Percentiles rank a stretch among this genome's conserved stretches.
Evolutionary conservation across 2,888 invertebrate species (phyloP).

Genomic region (Ormyrus nitidulus): DNA sequence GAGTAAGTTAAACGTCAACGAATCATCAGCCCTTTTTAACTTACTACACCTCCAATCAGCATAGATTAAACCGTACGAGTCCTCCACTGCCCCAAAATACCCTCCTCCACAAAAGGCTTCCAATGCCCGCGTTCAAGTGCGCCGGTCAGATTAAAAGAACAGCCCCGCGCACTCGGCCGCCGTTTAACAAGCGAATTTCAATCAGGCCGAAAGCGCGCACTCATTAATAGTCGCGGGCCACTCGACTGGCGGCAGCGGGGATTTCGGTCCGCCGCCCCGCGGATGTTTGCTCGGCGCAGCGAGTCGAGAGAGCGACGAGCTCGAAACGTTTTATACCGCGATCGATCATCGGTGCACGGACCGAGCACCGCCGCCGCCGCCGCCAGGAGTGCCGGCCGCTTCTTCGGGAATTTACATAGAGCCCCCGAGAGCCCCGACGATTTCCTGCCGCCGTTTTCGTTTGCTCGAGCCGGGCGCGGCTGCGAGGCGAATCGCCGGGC

Average conservation of each 20-base stretch:
- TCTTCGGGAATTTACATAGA: slow-evolving; percentile 26
- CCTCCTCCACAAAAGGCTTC: too few relatives aligned
- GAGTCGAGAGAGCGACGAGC: slow-evolving; percentile 6
- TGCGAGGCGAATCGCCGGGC: too few relatives aligned
- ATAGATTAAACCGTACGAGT: too few relatives aligned
- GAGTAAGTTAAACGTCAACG: too few relatives aligned
- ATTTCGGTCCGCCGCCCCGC: neutral
- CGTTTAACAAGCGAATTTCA: slow-evolving; percentile 20
- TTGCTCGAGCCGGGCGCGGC: too few relatives aligned
- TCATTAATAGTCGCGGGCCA: slow-evolving; percentile 4
- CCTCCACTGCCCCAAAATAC: too few relatives aligned
- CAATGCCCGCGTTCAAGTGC: too few relatives aligned
- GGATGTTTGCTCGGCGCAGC: slow-evolving; percentile 41
- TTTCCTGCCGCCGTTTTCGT: too few relatives aligned
- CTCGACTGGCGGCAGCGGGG: neutral
- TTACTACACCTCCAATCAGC: too few relatives aligned
- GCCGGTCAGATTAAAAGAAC: slow-evolving; percentile 26
- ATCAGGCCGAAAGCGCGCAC: slow-evolving; percentile 28
- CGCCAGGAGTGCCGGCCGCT: too few relatives aligned
- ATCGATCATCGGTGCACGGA: neutral
- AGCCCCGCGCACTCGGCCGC: neutral
- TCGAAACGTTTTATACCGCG: slow-evolving; percentile 33
- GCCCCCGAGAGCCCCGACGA: neutral
- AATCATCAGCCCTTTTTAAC: too few relatives aligned
- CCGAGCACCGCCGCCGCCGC: too few relatives aligned